These are phyloP conservation scores for Plutomurus gul DNA, from an alignment of 1,140 invertebrate genomes.

Conservation along the genomic window DNA sequence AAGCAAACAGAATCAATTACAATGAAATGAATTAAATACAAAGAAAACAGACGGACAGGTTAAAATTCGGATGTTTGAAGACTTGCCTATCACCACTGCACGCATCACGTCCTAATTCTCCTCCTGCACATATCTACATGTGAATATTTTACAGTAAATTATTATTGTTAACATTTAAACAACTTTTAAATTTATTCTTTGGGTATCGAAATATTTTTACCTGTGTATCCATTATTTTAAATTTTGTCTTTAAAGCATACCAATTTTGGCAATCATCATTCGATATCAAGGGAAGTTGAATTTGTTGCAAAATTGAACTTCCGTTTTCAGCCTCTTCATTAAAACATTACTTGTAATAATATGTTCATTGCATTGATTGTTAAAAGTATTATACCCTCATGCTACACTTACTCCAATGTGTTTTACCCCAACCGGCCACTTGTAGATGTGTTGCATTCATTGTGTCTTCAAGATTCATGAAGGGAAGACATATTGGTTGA, in stretches of 20 bases:
- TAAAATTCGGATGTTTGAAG: not conserved
- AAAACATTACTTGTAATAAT: no score
- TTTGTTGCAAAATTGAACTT: not conserved
- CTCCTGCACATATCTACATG: not conserved
- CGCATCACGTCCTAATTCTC: not conserved
- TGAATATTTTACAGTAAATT: not conserved
- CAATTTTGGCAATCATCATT: not conserved
- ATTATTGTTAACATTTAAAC: not conserved
- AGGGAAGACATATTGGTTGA: slow-evolving; percentile 39
- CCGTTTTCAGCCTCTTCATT: not conserved
- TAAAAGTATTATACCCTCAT: not conserved
- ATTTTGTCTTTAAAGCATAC: not conserved
- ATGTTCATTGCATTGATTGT: no score
- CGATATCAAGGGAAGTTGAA: not conserved
- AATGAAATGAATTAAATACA: not conserved
- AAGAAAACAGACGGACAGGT: not conserved
- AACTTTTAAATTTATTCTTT: not conserved
- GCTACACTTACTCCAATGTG: not conserved
- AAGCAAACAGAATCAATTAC: no score
- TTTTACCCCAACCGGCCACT: not conserved
- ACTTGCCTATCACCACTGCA: not conserved
- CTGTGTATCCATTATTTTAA: not conserved
- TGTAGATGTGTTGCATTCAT: not conserved
- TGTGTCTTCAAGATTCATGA: not conserved
- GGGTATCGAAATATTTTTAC: not conserved